Evolutionary conservation across 2,888 invertebrate genomes (phyloP).

Genomic region (Cheilosia vulpina): DNA sequence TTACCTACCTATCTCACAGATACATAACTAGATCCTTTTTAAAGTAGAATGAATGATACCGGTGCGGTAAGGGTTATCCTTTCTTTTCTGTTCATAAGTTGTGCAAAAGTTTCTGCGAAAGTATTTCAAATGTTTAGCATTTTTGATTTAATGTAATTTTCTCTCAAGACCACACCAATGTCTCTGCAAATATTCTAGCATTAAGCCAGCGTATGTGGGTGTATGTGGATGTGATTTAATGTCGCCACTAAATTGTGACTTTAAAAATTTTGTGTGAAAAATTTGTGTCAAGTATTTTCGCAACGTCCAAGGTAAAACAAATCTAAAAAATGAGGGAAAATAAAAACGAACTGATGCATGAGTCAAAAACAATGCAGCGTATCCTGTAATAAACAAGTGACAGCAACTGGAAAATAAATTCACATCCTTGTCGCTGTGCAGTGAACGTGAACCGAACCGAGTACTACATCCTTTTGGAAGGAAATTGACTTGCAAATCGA

Average conservation of each 20-base stretch:
- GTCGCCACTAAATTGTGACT: conserved; percentile 43
- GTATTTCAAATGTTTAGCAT: conserved; percentile 53
- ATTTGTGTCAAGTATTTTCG: conserved; percentile 61
- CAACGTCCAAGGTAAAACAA: conserved; percentile 16
- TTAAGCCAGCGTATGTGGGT: conserved; percentile 20
- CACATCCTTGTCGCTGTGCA: conserved; percentile 35
- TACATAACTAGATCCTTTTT: conserved; percentile 28
- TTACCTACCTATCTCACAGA: conserved; percentile 40
- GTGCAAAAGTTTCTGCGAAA: conserved; percentile 16
- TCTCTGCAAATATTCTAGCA: conserved; percentile 1
- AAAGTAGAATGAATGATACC: conserved; percentile 5
- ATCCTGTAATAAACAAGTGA: conserved; percentile 48
- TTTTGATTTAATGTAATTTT: conserved; percentile 55
- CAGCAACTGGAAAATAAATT: conserved; percentile 36
- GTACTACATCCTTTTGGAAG: conserved; percentile 51
- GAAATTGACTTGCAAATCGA: conserved; percentile 70
- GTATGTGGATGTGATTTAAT: conserved; percentile 48
- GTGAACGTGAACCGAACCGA: conserved; percentile 28
- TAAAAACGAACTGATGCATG: conserved; percentile 25
- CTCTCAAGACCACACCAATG: conserved; percentile 29
- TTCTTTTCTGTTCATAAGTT: conserved; percentile 15
- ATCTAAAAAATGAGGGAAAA: conserved; percentile 34
- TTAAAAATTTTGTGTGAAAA: conserved; percentile 34
- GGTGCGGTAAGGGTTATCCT: conserved; percentile 13
- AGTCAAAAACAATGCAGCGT: conserved; percentile 40